Evolutionary conservation across 2,888 invertebrate species (phyloP).

Genomic region (Odontomyia ornata): DNA sequence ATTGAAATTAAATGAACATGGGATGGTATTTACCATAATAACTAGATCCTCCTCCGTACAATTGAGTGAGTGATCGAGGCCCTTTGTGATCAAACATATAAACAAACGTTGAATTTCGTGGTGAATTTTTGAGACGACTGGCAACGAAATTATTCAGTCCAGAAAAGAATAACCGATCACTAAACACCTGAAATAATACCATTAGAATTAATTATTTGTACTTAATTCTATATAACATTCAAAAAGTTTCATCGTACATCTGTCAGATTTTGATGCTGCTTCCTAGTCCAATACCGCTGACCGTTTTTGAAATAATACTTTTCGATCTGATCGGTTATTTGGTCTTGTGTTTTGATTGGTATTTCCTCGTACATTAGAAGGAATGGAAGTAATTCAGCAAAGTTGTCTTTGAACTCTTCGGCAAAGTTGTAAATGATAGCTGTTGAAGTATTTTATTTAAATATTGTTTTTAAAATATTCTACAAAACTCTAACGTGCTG

Average conservation of each 20-base stretch:
- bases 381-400: constrained; percentile 13
- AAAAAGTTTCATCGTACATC: not conserved
- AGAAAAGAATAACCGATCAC: constrained; percentile 17
- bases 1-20: not conserved
- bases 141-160: constrained; percentile 6
- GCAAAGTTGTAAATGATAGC: constrained; percentile 1
- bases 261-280: constrained; percentile 23
- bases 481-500: constrained; percentile 9
- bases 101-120: constrained; percentile 16
- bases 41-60: constrained; percentile 25
- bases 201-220: too few species aligned
- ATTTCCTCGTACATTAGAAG: constrained; percentile 18
- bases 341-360: not conserved
- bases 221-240: too few species aligned
- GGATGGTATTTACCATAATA: constrained; percentile 8
- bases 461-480: not conserved
- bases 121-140: not conserved
- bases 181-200: constrained; percentile 15
- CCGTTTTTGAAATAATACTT: not conserved
- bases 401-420: constrained; percentile 15
- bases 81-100: constrained; percentile 26
- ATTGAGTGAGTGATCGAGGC: constrained; percentile 13
- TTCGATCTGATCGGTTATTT: constrained; percentile 1
- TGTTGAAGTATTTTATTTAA: not conserved
- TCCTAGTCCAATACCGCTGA: not conserved